Base-by-base conservation (phyloP, 1,140 invertebrate species). In the Macrocentrus cingulum region DNA sequence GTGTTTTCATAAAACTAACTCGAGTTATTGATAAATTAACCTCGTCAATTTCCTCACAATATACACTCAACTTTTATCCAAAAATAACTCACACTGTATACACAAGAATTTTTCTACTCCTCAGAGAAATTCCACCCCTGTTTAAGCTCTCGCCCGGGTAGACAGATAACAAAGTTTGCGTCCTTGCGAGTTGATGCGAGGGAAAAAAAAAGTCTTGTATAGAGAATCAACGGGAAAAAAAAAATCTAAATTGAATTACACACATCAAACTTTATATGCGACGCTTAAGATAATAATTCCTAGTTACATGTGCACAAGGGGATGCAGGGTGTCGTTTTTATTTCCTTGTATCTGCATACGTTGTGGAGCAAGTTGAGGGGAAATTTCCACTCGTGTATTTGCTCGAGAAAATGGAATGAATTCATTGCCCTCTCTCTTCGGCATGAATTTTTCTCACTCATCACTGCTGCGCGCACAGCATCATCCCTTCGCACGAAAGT, bases 31-130 rank as follows among this genome's bases (percentile, higher is more conserved):
- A 29, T 9, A 41, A 54, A 68, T 67, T 68, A 66, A 57, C 67
- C 66, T 66, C 66, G 62, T 51, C 67, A 61, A 69, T 69, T 69
- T 67, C 67, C 66, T 67, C 64, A 58, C 62, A 66, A 69, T 69
- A 66, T 67, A 29, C 25, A 4, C 25, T 29, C 25, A 29, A n/a
- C 23, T 59, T 49, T 37, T 59, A 64, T 65, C 65, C 66, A 54
- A 60, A 61, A 63, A 67, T 67, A 66, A 66, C 65, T 57, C 59
- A 48, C 13, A n/a, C 46, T 46, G 29, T 34, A 25, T 46, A 32
- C 29, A 36, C 41, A 29, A 13, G 39, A 48, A 32, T 49, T 8
- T 57, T 57, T 39, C 55, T 49, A 57, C 45, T 39, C 37, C 36
- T 58, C 52, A 48, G 59, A 39, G 34, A 59, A 44, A 29, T 50